Evolutionary conservation across 2,797 vertebrate genomes (phyloP), one percentile per base, ranked within the genome.

Genomic region (Darevskia mixta): DNA sequence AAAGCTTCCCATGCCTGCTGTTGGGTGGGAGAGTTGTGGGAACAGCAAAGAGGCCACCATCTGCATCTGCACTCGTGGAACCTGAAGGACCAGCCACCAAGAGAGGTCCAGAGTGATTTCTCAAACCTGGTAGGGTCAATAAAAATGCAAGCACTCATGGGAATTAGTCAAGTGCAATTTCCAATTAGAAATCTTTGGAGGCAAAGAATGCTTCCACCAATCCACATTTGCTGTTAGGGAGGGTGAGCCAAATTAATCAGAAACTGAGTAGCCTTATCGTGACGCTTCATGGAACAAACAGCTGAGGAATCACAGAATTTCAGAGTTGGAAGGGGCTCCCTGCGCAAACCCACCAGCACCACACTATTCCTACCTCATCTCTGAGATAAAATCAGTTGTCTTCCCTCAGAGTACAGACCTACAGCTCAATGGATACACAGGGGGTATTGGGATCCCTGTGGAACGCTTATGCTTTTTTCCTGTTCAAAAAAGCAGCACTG

Each of bases 11-110:
- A 1, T 99, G 98, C 4, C 99, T 97, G 94, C 99, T 99, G 95
- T 99, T 99, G 83, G 99, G 99, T 0, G 99, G 99, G n/a, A 99
- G 95, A 1, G 98, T 99, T 20, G 98, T 99, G 18, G 99, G 99
- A 13, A 99, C 97, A 0, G 98, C 99, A 82, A 99, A 99, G 82
- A 99, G 97, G 0, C 97, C 97, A 5, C 98, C 97, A 27, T 99
- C 99, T 0, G 98, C 91, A 69, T 99, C 99, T 0, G 96, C 78
- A 55, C 91, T 95, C 86, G 96, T 96, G 29, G 95, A 94, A 79
- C 90, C 94, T 35, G 97, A 92, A 75, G 97, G 91, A 87, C 96
- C 96, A 0, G 97, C 94, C 25, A 98, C 96, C 95, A 99, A 94
- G 79, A 99, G 97, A 81, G 98, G 97, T 85, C 98, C 98, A 0